These are phyloP conservation scores for Eutolmus rufibarbis DNA, from an alignment of 2,888 invertebrate genomes.

Conservation along the genomic window DNA sequence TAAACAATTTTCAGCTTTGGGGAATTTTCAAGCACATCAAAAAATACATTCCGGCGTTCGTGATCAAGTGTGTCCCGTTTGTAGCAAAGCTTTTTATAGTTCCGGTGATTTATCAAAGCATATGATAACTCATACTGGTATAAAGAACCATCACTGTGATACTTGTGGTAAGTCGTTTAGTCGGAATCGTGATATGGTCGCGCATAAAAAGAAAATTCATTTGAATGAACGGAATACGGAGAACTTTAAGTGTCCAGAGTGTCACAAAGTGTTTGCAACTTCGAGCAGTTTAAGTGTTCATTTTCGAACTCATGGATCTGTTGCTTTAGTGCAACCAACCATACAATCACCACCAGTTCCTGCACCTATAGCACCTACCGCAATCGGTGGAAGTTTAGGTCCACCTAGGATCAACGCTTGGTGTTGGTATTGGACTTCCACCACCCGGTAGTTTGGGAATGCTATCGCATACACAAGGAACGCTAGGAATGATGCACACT, in stretches of 20 bases:
- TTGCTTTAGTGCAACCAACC: constrained; percentile 26
- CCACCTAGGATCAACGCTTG: constrained; percentile 53
- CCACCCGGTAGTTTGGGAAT: constrained; percentile 54
- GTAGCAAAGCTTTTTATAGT: constrained; percentile 69
- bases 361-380: constrained; percentile 50
- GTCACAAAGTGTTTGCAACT: constrained; percentile 60
- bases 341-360: constrained; percentile 39
- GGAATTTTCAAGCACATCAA: constrained; percentile 70
- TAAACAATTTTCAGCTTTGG: constrained; percentile 69
- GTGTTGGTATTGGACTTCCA: constrained; percentile 52
- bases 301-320: constrained; percentile 54
- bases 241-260: constrained; percentile 61
- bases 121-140: constrained; percentile 67
- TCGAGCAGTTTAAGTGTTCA: constrained; percentile 59
- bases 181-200: constrained; percentile 67
- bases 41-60: constrained; percentile 70
- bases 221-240: constrained; percentile 53
- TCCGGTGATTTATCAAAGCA: constrained; percentile 70
- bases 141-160: constrained; percentile 69
- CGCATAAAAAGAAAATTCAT: constrained; percentile 61
- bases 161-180: constrained; percentile 67
- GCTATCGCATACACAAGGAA: constrained; percentile 54
- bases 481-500: constrained; percentile 56
- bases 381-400: constrained; percentile 54
- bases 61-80: constrained; percentile 69